These are phyloP conservation scores for Prietella phreatophila DNA, from an alignment of 2,113 vertebrate genomes.

Conservation along the genomic window DNA sequence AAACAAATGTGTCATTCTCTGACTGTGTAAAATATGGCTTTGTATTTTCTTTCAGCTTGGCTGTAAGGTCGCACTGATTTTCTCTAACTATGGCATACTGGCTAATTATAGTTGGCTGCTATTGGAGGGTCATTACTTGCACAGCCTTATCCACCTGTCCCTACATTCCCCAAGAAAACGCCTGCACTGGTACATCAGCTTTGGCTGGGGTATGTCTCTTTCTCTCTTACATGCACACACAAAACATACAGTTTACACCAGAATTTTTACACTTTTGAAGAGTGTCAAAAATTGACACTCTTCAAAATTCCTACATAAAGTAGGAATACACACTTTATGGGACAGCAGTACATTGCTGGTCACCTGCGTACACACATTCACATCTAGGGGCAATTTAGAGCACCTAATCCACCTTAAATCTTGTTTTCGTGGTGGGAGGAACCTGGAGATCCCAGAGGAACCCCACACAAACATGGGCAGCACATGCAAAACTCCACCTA, in stretches of 20 bases:
- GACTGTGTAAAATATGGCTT: not conserved
- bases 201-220: constrained; percentile 85
- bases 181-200: constrained; percentile 80
- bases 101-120: constrained; percentile 95
- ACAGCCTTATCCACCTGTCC: constrained; percentile 83
- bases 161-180: constrained; percentile 87
- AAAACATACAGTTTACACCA: not conserved
- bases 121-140: constrained; percentile 90
- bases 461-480: not conserved
- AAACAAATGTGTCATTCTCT: not conserved
- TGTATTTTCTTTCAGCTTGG: constrained; percentile 69
- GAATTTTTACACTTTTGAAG: no score
- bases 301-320: no score
- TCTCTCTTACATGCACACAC: not conserved
- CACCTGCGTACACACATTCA: not conserved
- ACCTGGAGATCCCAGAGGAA: not conserved
- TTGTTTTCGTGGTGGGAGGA: not conserved
- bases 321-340: not conserved
- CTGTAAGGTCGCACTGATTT: constrained; percentile 86
- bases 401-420: not conserved
- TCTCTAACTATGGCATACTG: constrained; percentile 93
- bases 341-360: not conserved
- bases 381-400: not conserved
- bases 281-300: no score
- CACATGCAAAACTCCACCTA: not conserved